Evolutionary conservation across 2,888 invertebrate species (phyloP).

Genomic region (Acronicta psi): DNA sequence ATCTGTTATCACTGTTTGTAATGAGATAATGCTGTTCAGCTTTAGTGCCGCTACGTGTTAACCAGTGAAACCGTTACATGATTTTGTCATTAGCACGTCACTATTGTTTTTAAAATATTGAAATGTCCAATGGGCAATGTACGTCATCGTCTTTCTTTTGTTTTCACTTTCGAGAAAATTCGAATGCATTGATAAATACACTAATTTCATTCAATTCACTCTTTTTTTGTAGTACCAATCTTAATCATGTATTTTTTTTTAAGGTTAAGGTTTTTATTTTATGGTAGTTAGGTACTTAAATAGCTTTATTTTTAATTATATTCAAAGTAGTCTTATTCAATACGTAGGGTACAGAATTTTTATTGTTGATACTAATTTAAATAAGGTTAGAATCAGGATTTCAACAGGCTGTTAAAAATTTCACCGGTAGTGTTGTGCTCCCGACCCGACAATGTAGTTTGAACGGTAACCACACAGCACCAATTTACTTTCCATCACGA

Average conservation of each 20-base stretch:
- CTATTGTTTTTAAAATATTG: slow-evolving; percentile 38
- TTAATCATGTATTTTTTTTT: too few relatives aligned
- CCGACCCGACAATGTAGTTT: slow-evolving; percentile 29
- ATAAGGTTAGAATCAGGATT: slow-evolving; percentile 5
- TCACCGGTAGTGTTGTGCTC: slow-evolving; percentile 15
- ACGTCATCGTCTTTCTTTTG: slow-evolving; percentile 21
- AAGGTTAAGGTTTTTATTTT: too few relatives aligned
- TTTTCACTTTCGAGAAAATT: slow-evolving; percentile 1
- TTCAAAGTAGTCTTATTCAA: too few relatives aligned
- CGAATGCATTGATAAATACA: too few relatives aligned
- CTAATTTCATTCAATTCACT: too few relatives aligned
- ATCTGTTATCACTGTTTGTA: slow-evolving; percentile 79
- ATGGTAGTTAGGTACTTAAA: too few relatives aligned
- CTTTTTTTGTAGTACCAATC: too few relatives aligned
- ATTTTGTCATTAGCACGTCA: slow-evolving; percentile 62
- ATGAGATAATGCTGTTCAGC: slow-evolving; percentile 73
- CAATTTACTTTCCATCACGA: slow-evolving; percentile 86
- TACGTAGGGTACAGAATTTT: too few relatives aligned
- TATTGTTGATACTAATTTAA: too few relatives aligned
- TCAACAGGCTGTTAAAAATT: slow-evolving; percentile 35
- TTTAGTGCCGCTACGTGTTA: slow-evolving; percentile 67
- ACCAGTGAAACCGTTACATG: slow-evolving; percentile 59
- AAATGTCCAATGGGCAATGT: slow-evolving; percentile 34
- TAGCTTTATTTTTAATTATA: too few relatives aligned
- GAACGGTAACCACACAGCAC: slow-evolving; percentile 63